These are phyloP conservation scores for Halesus radiatus DNA, from an alignment of 1,140 invertebrate genomes.

Conservation along the genomic window DNA sequence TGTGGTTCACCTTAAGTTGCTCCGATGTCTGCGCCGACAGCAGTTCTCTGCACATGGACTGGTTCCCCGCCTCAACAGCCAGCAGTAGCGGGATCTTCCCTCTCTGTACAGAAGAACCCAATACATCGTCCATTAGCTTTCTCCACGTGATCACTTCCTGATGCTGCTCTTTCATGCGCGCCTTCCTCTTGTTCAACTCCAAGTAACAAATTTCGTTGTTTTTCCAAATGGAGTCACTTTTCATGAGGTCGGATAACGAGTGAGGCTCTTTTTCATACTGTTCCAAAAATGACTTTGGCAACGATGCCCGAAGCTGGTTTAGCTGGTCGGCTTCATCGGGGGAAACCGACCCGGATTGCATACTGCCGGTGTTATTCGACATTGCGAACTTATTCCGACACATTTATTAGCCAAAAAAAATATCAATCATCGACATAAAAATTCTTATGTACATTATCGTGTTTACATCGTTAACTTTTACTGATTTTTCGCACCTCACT, in stretches of 20 bases:
- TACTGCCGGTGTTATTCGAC: constrained; percentile 40
- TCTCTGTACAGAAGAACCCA: constrained; percentile 74
- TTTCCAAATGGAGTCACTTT: constrained; percentile 64
- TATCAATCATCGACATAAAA: no score
- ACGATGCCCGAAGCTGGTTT: neutral
- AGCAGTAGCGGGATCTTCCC: constrained; percentile 94
- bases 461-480: no score
- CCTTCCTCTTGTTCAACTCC: constrained; percentile 71
- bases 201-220: constrained; percentile 69
- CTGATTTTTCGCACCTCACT: no score
- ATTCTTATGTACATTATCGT: no score
- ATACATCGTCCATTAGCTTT: constrained; percentile 70
- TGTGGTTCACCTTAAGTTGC: constrained; percentile 75
- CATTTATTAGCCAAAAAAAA: neutral
- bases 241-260: constrained; percentile 60
- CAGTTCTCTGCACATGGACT: constrained; percentile 92
- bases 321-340: constrained; percentile 33
- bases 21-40: constrained; percentile 86
- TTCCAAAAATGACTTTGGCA: neutral
- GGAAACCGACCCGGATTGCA: constrained; percentile 30
- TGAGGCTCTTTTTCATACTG: constrained; percentile 59
- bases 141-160: constrained; percentile 60
- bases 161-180: constrained; percentile 65
- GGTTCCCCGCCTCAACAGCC: constrained; percentile 93
- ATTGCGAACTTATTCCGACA: constrained; percentile 40